Evolutionary conservation across 2,113 vertebrate species (phyloP), one percentile per base, ranked within the genome.

Genomic region (Mesitornis unicolor): DNA sequence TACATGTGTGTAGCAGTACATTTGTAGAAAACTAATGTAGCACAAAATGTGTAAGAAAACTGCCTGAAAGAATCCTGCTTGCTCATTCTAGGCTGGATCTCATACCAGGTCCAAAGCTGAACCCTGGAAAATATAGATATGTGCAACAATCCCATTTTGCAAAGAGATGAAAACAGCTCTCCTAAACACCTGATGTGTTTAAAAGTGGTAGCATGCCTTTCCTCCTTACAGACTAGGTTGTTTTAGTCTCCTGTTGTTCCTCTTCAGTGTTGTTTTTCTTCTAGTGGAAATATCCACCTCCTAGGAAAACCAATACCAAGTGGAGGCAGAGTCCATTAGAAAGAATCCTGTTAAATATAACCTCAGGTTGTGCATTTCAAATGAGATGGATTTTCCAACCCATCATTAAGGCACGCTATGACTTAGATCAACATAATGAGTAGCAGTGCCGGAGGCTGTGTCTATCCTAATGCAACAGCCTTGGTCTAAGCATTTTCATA

Each of bases 391-490:
- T 91, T 96, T 96, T 93, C 82, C 51, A 92, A 11, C 54, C 42
- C 75, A 75, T 93, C 88, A 56, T 93, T 96, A 95, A 68, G 40
- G 56, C 51, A 70, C 33, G 3, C 88, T 90, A 35, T 80, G 92
- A 84, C 79, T 97, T 86, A 93, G 68, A 94, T 95, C 93, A 96
- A 67, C 93, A 78, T 92, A 96, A 96, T 90, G 68, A 96, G 74
- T 5, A 84, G 60, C 31, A 57, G 18, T 81, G 75, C 93, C 19
- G 6, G 50, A 74, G 93, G 96, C 93, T 90, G 31, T 78, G 80
- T 80, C 87, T 95, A 29, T 29, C 35, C 47, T 51, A 16, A 74
- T 63, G 9, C 11, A 67, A 12, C 42, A 45, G 29, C 3, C 47
- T 80, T 70, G 53, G 16, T 63, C 68, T 77, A 86, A 93, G 86